phyloP scores from a whole-genome alignment of 92 coral and sea anemone species.

The Palythoa grandis region DNA sequence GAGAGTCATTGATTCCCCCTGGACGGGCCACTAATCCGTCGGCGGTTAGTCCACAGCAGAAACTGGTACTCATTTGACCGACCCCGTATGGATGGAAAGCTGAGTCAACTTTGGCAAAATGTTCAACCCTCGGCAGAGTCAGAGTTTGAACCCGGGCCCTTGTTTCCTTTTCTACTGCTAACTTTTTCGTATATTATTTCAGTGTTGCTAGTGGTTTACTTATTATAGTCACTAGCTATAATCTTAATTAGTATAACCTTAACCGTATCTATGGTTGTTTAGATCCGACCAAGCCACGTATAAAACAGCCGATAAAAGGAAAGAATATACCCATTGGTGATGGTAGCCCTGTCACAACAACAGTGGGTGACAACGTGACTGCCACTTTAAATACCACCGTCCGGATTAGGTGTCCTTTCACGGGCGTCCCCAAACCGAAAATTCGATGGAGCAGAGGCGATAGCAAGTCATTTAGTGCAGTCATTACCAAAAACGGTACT shows the following conservation, averaged over 20 bases:
- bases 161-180: too few relatives aligned
- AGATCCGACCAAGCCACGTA: constrained; percentile 26
- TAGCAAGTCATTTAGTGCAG: constrained; percentile 33
- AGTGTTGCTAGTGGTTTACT: background rate
- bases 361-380: constrained; percentile 39
- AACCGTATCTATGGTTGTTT: background rate
- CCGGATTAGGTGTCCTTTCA: constrained; percentile 28
- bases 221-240: background rate
- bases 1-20: too few relatives aligned
- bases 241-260: background rate
- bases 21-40: too few relatives aligned
- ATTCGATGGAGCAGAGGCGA: constrained; percentile 26
- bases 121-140: too few relatives aligned
- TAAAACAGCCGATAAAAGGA: constrained; percentile 6
- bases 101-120: too few relatives aligned
- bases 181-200: background rate
- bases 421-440: constrained; percentile 24
- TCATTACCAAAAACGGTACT: constrained; percentile 2
- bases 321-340: constrained; percentile 27
- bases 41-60: too few relatives aligned
- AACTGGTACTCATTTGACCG: too few relatives aligned
- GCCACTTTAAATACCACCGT: constrained; percentile 24
- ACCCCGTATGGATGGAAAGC: too few relatives aligned
- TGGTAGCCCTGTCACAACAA: constrained; percentile 14
- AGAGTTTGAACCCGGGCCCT: too few relatives aligned